Percentiles rank a stretch among this genome's conserved stretches.
phyloP scores from a whole-genome alignment of 1,140 invertebrate species.

The Drosophila seguyi region DNA sequence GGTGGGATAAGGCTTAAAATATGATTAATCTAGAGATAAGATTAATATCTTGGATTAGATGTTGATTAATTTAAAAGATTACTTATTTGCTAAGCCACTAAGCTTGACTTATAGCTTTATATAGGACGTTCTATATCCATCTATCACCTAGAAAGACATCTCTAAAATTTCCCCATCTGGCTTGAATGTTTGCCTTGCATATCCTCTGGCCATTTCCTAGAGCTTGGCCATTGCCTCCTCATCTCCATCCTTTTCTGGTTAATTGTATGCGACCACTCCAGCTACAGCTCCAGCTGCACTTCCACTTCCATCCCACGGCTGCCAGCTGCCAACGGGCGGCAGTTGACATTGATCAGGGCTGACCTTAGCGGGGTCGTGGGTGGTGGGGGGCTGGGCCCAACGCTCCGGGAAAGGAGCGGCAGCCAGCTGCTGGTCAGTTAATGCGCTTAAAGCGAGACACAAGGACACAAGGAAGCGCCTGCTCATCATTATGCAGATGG shows the following conservation, averaged over 20 bases:
- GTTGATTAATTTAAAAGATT: background rate
- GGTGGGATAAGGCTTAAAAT: background rate
- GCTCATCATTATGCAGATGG: slow-evolving; percentile 70
- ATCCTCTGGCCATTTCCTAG: slow-evolving; percentile 21
- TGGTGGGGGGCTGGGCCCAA: slow-evolving; percentile 3
- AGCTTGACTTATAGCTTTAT: background rate
- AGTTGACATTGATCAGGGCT: slow-evolving; percentile 73
- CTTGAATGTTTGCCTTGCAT: slow-evolving; percentile 51
- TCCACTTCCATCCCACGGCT: slow-evolving; percentile 14
- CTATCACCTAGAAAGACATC: background rate
- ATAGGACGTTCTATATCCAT: background rate
- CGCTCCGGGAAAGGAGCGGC: slow-evolving; percentile 1
- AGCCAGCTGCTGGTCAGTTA: slow-evolving; percentile 46
- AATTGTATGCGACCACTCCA: slow-evolving; percentile 12
- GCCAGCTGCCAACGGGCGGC: slow-evolving; percentile 37
- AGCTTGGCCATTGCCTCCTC: slow-evolving; percentile 1
- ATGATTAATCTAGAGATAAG: background rate
- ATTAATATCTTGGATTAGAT: background rate
- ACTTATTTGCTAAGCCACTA: too few species aligned
- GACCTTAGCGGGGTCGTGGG: slow-evolving; percentile 52
- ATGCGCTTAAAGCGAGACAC: slow-evolving; percentile 68
- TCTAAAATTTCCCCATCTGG: slow-evolving; percentile 8
- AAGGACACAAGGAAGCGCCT: slow-evolving; percentile 21
- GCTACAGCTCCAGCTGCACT: background rate
- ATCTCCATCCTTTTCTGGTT: background rate